Conservation (phyloP, 2,797 vertebrate genomes). For the Melanotaenia pygmaea region DNA sequence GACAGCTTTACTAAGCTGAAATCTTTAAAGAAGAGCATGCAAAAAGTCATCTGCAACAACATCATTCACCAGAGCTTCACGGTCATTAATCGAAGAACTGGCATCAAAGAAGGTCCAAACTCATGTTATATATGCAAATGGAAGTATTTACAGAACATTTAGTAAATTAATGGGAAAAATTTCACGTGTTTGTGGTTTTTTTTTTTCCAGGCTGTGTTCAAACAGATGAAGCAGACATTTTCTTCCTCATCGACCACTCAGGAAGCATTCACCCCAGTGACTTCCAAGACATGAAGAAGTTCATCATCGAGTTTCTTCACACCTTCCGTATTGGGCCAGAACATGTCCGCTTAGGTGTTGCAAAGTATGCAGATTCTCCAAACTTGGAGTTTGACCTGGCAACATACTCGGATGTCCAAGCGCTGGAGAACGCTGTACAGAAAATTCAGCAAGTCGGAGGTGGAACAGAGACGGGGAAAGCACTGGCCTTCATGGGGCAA, state of each 20-base stretch:
- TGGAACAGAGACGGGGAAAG: conserved; percentile 80
- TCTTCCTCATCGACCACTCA: conserved; percentile 89
- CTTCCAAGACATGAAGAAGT: conserved; percentile 87
- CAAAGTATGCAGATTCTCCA: conserved; percentile 74
- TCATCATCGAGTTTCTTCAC: conserved; percentile 81
- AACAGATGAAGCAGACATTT: conserved; percentile 89
- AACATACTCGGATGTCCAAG: conserved; percentile 37
- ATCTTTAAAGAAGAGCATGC: conserved; percentile 72
- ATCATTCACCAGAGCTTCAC: conserved; percentile 47
- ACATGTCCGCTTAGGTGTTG: conserved; percentile 83
- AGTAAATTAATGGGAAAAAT: too few species aligned
- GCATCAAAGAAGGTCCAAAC: conserved; percentile 80
- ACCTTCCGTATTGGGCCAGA: conserved; percentile 82
- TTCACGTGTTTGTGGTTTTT: neutral
- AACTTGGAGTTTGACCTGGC: conserved; percentile 78
- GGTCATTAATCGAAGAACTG: conserved; percentile 12
- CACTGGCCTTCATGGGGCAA: conserved; percentile 77
- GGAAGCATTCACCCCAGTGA: conserved; percentile 78
- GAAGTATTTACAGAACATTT: too few species aligned
- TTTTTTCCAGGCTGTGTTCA: conserved; percentile 80
- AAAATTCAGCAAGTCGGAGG: conserved; percentile 77
- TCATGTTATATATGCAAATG: too few species aligned
- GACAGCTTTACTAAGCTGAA: conserved; percentile 79
- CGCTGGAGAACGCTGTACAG: conserved; percentile 76
- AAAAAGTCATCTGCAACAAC: conserved; percentile 81